Percentiles rank a stretch among this genome's conserved stretches.
phyloP scores from a whole-genome alignment of 1,140 invertebrate genomes.

The Bombus confusus region DNA sequence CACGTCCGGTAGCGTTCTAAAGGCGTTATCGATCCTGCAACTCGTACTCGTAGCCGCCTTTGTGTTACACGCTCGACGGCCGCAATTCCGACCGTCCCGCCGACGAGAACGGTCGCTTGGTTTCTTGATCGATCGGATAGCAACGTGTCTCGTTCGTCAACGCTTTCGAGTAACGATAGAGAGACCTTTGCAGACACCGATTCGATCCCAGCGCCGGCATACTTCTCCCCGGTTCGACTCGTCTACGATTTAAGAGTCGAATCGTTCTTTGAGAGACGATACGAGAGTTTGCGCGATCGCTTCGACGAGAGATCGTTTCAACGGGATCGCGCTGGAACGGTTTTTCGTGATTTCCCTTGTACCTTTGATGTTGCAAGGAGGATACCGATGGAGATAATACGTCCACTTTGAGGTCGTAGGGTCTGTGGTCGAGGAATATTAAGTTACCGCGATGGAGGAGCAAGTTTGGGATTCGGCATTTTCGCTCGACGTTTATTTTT shows the following conservation, averaged over 20 bases:
- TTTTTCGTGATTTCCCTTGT: neutral
- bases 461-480: neutral
- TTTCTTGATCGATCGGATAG: slow-evolving; percentile 19
- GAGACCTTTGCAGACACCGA: neutral
- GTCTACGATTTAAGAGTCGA: neutral
- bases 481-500: neutral
- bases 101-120: neutral
- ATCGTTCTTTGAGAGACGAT: neutral
- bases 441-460: neutral
- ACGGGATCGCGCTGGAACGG: neutral
- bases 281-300: too few relatives aligned
- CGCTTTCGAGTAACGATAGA: too few relatives aligned
- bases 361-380: neutral
- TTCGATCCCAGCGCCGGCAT: neutral
- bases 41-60: slow-evolving; percentile 32
- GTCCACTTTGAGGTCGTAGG: neutral
- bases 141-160: neutral
- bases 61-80: neutral
- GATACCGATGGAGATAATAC: neutral
- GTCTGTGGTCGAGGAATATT: neutral
- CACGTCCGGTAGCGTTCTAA: slow-evolving; percentile 35
- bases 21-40: slow-evolving; percentile 52
- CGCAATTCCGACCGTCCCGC: neutral
- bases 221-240: neutral
- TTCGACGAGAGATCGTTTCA: neutral